Conservation (phyloP, 2,888 invertebrate genomes). For the Escarpia spicata region DNA sequence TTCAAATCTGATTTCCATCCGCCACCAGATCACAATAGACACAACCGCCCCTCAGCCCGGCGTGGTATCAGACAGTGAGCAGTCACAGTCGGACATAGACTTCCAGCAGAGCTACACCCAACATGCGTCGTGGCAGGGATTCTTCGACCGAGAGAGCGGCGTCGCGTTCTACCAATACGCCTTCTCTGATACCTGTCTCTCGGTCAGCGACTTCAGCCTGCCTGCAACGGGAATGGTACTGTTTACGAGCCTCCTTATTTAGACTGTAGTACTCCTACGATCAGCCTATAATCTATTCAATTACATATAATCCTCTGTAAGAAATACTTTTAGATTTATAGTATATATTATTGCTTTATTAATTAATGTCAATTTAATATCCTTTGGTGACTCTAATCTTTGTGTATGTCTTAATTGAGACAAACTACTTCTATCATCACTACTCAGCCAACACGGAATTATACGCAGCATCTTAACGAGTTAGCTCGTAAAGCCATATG, state of each 20-base stretch:
- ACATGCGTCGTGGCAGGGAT: constrained; percentile 49
- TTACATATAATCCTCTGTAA: too few species aligned
- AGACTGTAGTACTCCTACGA: background rate
- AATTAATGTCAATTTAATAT: too few species aligned
- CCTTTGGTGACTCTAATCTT: too few species aligned
- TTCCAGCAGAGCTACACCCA: constrained; percentile 42
- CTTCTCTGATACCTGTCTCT: constrained; percentile 40
- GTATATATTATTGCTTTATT: too few species aligned
- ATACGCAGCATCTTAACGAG: too few species aligned
- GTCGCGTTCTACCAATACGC: constrained; percentile 48
- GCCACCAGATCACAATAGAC: constrained; percentile 49
- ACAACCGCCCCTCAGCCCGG: constrained; percentile 48
- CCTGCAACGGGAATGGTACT: background rate
- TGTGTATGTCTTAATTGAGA: too few species aligned
- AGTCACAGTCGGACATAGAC: constrained; percentile 46
- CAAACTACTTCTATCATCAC: too few species aligned
- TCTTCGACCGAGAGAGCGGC: constrained; percentile 52
- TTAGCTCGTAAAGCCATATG: too few species aligned
- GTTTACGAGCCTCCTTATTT: background rate
- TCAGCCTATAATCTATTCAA: too few species aligned
- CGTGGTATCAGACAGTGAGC: constrained; percentile 46
- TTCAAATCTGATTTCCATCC: background rate
- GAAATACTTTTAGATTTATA: too few species aligned
- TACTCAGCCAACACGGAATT: too few species aligned
- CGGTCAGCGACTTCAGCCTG: background rate